Base-by-base conservation (phyloP, 2,888 invertebrate genomes). In the Netelia fuscicornis region DNA sequence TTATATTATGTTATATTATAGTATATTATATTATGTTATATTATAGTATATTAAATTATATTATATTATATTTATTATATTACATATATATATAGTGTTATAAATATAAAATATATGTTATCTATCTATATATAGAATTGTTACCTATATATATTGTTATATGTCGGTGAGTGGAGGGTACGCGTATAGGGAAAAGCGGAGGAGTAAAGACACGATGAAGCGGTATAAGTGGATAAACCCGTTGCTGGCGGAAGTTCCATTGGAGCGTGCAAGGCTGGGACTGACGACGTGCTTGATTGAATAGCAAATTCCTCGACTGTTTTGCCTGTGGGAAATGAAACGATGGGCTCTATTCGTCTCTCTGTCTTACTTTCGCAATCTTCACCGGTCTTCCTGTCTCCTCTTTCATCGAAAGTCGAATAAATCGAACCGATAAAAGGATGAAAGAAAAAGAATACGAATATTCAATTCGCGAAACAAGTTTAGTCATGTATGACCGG, bases 211-310 rank as follows among this genome's bases (percentile, higher is more conserved):
- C 75, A 81, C 82, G 80, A 81, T 77, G 75, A 84, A 86, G 81
- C 81, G 84, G 84, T 78, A 84, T 86, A 87, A 87, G 86, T 81
- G 87, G 87, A 87, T 87, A 83, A 87, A 76, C 86, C 77, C 86
- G 82, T 78, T 72, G 81, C 72, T 74, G 68, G 70, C 78, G 62
- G 78, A 82, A 83, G 80, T 86, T 87, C 77, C 60, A 70, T 68
- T 74, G 70, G 56, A 44, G 65, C 64, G 54, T 44, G 48, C 30
- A 23, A 20, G 30, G 67, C 37, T 37, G 54, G 52, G 54, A 13
- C 44, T 44, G 81, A 71, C 60, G 76, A 58, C 74, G 76, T 76
- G 84, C 74, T 81, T 84, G 84, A 84, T 84, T 81, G 84, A 84
- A 84, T 84, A 74, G 81, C 77, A 78, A 84, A 84, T 84, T 81